Evolutionary conservation across 2,888 invertebrate genomes (phyloP).

Genomic region (Steinernema scapterisci): DNA sequence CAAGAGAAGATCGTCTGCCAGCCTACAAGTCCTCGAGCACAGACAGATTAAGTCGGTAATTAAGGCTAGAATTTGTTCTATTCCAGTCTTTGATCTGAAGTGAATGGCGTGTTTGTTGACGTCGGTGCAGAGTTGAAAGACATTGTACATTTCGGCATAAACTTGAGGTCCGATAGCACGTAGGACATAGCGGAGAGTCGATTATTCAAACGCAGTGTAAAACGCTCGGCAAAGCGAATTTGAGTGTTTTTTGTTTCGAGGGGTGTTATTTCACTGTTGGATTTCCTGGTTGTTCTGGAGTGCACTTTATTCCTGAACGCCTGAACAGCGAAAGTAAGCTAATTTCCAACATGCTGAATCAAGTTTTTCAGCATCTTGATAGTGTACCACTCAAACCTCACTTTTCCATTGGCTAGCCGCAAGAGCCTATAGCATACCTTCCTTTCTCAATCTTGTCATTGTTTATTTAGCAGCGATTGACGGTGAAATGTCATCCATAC

Average conservation of each 20-base stretch:
- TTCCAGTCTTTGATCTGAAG: not conserved
- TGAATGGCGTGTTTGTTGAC: not conserved
- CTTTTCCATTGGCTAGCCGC: no score
- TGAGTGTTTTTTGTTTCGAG: slow-evolving; percentile 1
- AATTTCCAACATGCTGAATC: no score
- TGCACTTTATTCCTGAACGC: no score
- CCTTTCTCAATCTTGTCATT: not conserved
- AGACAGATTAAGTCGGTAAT: no score
- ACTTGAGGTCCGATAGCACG: not conserved
- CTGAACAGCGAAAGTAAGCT: no score
- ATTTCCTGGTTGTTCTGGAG: not conserved
- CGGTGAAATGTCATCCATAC: slow-evolving; percentile 11
- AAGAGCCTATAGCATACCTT: no score
- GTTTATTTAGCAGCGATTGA: slow-evolving; percentile 14
- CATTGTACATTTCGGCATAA: no score
- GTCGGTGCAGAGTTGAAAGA: not conserved
- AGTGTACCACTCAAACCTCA: no score
- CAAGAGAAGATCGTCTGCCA: no score
- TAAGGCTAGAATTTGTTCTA: no score
- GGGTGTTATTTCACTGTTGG: not conserved
- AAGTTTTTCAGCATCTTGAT: no score
- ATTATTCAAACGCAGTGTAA: not conserved
- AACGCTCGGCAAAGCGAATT: not conserved
- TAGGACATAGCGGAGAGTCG: slow-evolving; percentile 2
- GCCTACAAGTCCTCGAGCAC: no score